Percentiles rank a stretch among this genome's conserved stretches.
These are phyloP conservation scores for Phyllotreta cruciferae DNA, from an alignment of 2,888 invertebrate species.

Conservation along the genomic window DNA sequence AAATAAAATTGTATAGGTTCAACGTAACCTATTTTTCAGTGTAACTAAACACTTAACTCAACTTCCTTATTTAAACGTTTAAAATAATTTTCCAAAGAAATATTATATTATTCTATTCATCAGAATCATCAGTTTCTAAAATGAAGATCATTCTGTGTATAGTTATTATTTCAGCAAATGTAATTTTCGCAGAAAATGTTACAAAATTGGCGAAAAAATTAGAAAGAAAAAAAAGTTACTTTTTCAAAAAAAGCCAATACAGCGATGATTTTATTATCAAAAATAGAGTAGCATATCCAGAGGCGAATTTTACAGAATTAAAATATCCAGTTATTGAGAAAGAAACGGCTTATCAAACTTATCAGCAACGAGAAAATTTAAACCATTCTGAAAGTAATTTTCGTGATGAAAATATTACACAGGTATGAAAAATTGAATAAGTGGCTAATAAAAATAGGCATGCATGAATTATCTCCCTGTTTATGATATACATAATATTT, in stretches of 20 bases:
- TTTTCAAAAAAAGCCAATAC: slow-evolving; percentile 1
- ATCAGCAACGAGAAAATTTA: slow-evolving; percentile 1
- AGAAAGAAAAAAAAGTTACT: slow-evolving; percentile 13
- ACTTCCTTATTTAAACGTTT: no score
- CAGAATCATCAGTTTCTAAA: slow-evolving; percentile 3
- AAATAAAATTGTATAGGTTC: no score
- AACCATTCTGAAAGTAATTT: background rate
- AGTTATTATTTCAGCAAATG: background rate
- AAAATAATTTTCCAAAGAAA: background rate
- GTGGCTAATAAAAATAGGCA: no score
- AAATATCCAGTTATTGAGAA: slow-evolving; percentile 13
- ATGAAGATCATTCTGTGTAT: background rate
- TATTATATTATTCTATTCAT: background rate
- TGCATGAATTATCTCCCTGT: no score
- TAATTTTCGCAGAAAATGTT: slow-evolving; percentile 8
- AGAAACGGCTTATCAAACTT: slow-evolving; percentile 10
- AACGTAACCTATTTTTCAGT: no score
- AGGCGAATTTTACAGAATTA: slow-evolving; percentile 4
- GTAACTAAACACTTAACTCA: no score
- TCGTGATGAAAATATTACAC: background rate
- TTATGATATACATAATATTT: no score
- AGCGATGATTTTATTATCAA: slow-evolving; percentile 3
- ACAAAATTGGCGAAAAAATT: slow-evolving; percentile 1
- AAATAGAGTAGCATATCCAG: slow-evolving; percentile 12
- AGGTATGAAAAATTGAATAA: no score